Evolutionary conservation across 1,140 invertebrate species (phyloP).

Genomic region (Spodoptera frugiperda): DNA sequence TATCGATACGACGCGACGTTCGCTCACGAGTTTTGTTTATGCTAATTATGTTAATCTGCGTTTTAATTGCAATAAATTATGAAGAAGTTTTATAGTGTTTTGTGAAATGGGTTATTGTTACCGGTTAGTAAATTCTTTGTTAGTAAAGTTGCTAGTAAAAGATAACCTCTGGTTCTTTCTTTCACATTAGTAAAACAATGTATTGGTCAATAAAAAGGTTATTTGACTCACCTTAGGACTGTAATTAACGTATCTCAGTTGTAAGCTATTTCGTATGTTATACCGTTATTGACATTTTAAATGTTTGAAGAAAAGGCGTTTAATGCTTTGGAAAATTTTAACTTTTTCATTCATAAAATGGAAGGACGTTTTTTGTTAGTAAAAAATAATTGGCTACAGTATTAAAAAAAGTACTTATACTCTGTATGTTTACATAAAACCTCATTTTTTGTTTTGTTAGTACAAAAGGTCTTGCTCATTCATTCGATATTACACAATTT

Average conservation of each 20-base stretch:
- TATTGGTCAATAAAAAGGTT: slow-evolving; percentile 1
- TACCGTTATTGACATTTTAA: slow-evolving; percentile 15
- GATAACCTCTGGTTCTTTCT: neutral
- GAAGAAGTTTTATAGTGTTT: slow-evolving; percentile 28
- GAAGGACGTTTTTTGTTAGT: too few species aligned
- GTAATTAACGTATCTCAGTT: slow-evolving; percentile 8
- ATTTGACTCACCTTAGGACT: neutral
- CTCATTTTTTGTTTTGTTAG: slow-evolving; percentile 43
- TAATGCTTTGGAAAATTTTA: neutral
- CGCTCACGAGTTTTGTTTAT: slow-evolving; percentile 34
- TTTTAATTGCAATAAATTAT: slow-evolving; percentile 39
- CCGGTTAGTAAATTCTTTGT: slow-evolving; percentile 7
- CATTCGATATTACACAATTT: slow-evolving; percentile 55
- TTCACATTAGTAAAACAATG: slow-evolving; percentile 25
- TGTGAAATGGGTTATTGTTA: slow-evolving; percentile 25
- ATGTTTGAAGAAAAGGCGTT: slow-evolving; percentile 5
- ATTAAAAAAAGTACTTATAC: slow-evolving; percentile 41
- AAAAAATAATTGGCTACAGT: slow-evolving; percentile 9
- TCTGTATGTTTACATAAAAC: slow-evolving; percentile 33
- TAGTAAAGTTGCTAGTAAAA: neutral
- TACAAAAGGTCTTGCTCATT: slow-evolving; percentile 51
- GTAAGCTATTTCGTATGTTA: slow-evolving; percentile 6
- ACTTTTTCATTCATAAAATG: slow-evolving; percentile 37
- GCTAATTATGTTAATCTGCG: slow-evolving; percentile 34
- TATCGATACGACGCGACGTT: slow-evolving; percentile 25